Percentiles rank a stretch among this genome's conserved stretches.
Evolutionary conservation across 2,888 invertebrate species (phyloP).

Genomic region (Seira musarum): DNA sequence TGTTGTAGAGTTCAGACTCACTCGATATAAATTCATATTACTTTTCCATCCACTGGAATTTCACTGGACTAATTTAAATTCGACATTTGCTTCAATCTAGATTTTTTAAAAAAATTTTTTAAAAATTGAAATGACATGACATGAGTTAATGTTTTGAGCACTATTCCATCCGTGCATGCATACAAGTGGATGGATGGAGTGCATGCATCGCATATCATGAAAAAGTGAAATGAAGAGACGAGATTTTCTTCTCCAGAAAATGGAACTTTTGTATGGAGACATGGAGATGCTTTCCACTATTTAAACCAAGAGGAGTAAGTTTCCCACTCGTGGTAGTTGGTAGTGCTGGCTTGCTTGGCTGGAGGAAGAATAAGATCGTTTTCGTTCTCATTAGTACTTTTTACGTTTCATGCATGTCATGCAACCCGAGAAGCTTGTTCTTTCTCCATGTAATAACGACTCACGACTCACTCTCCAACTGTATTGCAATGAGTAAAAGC

Average conservation of each 20-base stretch:
- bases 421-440: not conserved
- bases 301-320: not conserved
- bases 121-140: too few species aligned
- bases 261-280: not conserved
- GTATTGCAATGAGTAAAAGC: not conserved
- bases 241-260: not conserved
- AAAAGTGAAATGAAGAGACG: not conserved
- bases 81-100: not conserved
- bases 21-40: too few species aligned
- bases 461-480: too few species aligned
- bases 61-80: too few species aligned
- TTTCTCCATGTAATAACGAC: not conserved
- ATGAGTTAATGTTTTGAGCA: too few species aligned
- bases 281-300: too few species aligned
- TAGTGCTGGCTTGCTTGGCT: too few species aligned
- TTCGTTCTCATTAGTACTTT: not conserved
- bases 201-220: too few species aligned
- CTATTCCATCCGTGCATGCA: not conserved
- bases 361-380: not conserved
- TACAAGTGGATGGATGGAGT: too few species aligned
- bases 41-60: too few species aligned
- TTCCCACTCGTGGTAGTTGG: not conserved
- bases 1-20: too few species aligned
- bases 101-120: too few species aligned
- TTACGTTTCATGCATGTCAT: not conserved